A percentile compares a stretch with the other conserved stretches of the same genome.
phyloP scores from a whole-genome alignment of 2,113 vertebrate genomes.

The Bubo scandiacus region DNA sequence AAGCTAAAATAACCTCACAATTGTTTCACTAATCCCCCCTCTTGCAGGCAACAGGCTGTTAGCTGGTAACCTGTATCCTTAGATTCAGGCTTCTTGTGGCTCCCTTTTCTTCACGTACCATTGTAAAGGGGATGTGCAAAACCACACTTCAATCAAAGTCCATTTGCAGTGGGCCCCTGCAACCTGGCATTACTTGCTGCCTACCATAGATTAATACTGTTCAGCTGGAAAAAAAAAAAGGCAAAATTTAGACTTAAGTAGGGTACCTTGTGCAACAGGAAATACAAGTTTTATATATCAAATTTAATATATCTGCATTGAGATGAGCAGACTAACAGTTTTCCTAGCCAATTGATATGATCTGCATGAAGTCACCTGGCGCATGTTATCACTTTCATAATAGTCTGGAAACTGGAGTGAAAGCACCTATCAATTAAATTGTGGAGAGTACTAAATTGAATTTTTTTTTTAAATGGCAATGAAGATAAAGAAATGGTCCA shows the following conservation, averaged over 20 bases:
- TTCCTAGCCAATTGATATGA: neutral
- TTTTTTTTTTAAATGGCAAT: neutral
- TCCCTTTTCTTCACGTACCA: neutral
- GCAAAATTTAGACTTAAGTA: neutral
- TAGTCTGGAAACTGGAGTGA: neutral
- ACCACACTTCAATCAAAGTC: neutral
- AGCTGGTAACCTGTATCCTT: neutral
- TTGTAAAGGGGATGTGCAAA: neutral
- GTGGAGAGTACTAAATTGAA: neutral
- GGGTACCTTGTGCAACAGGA: neutral
- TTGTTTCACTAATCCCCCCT: neutral
- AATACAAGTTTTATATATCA: neutral
- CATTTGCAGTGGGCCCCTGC: neutral
- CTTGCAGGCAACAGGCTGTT: neutral
- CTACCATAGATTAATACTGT: neutral
- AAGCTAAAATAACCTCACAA: neutral
- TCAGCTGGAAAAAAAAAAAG: neutral
- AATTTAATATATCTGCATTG: neutral
- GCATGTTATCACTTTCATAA: neutral
- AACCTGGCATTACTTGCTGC: neutral
- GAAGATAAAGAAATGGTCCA: neutral
- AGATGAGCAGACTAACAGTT: neutral
- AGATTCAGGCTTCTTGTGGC: neutral
- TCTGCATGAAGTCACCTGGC: neutral
- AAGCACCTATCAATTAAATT: neutral